Conservation (phyloP, 1,140 invertebrate species). For the Sminthurides bifidus region DNA sequence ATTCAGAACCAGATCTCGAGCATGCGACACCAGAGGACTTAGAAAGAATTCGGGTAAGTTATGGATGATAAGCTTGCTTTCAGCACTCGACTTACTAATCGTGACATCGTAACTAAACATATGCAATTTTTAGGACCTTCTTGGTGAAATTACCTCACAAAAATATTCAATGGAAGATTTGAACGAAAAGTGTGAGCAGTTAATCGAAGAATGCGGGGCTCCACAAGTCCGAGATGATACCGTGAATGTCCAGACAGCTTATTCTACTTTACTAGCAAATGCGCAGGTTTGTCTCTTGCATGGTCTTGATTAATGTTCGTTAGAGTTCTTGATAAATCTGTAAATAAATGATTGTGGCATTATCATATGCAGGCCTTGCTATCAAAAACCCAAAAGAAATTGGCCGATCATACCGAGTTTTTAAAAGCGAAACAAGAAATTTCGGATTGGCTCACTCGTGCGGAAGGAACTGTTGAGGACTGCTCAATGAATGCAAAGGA, state of each 20-base stretch:
- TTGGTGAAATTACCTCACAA: conserved; percentile 61
- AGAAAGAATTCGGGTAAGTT: conserved; percentile 53
- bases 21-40: conserved; percentile 70
- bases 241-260: conserved; percentile 65
- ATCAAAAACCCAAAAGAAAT: conserved; percentile 70
- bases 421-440: conserved; percentile 68
- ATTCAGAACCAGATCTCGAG: conserved; percentile 53
- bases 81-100: too few relatives aligned
- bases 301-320: too few relatives aligned
- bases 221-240: conserved; percentile 71
- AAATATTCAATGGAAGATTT: conserved; percentile 68
- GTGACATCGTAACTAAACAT: too few relatives aligned
- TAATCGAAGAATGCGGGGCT: conserved; percentile 72
- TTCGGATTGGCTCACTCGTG: conserved; percentile 63
- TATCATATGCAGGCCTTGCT: conserved; percentile 42
- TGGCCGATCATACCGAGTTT: conserved; percentile 80
- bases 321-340: conserved; percentile 7
- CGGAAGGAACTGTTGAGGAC: conserved; percentile 63
- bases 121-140: conserved; percentile 41
- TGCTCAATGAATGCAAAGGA: conserved; percentile 69
- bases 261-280: conserved; percentile 60
- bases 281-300: conserved; percentile 47
- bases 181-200: conserved; percentile 70
- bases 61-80: too few relatives aligned
- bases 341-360: neutral